phyloP scores from a whole-genome alignment of 2,113 vertebrate species.

The Sceloporus tristichus region DNA sequence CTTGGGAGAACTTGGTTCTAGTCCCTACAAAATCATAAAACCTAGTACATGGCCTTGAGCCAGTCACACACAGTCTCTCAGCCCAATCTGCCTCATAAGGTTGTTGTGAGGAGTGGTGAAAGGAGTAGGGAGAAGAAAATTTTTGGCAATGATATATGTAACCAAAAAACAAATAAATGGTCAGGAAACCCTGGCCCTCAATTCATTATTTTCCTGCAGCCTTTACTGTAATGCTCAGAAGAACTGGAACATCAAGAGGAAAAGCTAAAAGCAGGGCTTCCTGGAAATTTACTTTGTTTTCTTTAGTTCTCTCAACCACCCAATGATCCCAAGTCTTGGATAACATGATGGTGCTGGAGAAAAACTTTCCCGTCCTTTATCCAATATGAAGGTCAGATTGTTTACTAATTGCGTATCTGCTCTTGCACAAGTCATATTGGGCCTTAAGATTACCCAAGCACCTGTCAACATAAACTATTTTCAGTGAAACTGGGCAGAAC shows the following conservation, averaged over 20 bases:
- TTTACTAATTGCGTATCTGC: not conserved
- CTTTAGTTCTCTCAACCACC: not conserved
- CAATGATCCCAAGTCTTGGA: not conserved
- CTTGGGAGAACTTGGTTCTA: not conserved
- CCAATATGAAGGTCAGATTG: constrained; percentile 26
- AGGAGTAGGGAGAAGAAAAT: not conserved
- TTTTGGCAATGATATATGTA: not conserved
- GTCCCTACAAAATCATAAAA: not conserved
- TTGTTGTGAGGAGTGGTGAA: not conserved
- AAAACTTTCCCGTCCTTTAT: not conserved
- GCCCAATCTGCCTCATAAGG: not conserved
- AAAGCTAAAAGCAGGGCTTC: not conserved
- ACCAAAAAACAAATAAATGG: not conserved
- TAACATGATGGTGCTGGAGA: not conserved
- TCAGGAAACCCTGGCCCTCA: not conserved
- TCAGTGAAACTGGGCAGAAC: not conserved
- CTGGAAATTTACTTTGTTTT: not conserved
- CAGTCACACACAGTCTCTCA: not conserved
- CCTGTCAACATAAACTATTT: not conserved
- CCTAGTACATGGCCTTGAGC: not conserved
- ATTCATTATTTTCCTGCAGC: not conserved
- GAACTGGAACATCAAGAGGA: not conserved
- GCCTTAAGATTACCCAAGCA: not conserved
- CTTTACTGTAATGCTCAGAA: not conserved
- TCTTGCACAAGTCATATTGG: not conserved